A percentile compares a stretch with the other conserved stretches of the same genome.
Conservation (phyloP, 2,113 vertebrate species). For the Otus sunia region DNA sequence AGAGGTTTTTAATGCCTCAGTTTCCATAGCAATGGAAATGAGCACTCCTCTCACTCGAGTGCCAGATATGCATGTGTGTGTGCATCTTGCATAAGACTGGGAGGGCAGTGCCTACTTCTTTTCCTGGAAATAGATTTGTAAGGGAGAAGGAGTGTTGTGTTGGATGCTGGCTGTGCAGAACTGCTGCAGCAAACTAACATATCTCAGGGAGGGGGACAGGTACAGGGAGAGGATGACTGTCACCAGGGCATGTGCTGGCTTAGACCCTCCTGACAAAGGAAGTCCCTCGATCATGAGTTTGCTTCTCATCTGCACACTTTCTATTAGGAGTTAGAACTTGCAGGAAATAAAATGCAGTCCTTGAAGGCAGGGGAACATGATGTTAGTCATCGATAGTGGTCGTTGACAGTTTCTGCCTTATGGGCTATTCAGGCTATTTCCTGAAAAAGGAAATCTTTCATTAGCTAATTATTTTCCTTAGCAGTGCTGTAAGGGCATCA, state of each 20-base stretch:
- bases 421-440: neutral
- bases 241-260: neutral
- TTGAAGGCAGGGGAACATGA: neutral
- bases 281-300: neutral
- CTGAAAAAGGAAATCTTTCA: constrained; percentile 48
- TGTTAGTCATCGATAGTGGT: constrained; percentile 1
- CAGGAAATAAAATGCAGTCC: neutral
- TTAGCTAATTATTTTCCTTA: constrained; percentile 43
- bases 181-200: neutral
- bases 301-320: neutral
- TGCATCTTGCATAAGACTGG: neutral
- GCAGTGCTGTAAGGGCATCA: neutral
- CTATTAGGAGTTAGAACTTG: neutral
- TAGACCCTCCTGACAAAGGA: neutral
- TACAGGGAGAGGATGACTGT: neutral
- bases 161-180: neutral
- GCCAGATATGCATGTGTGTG: fast-evolving
- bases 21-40: constrained; percentile 8
- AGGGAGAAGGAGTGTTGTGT: neutral
- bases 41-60: neutral
- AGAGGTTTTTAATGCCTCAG: neutral
- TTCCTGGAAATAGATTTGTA: neutral
- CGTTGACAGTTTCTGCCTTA: neutral
- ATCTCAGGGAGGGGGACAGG: neutral
- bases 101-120: neutral